Conservation (phyloP, 1,140 invertebrate species). For the Drosophila ficusphila region DNA sequence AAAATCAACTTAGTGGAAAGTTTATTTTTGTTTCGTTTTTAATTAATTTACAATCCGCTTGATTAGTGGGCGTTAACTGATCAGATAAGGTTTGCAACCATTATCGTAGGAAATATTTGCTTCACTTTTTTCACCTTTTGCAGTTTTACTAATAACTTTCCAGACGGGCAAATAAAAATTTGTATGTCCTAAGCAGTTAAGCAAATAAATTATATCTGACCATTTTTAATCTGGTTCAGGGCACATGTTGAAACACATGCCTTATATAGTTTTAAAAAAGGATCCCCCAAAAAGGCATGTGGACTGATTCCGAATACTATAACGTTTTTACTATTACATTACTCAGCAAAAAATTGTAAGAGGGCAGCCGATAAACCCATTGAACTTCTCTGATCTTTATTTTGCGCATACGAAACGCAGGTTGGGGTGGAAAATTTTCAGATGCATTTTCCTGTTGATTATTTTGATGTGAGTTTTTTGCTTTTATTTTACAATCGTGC, state of each 20-base stretch:
- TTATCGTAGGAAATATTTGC: background rate
- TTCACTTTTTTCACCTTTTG: background rate
- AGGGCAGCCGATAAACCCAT: slow-evolving; percentile 28
- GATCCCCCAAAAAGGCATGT: background rate
- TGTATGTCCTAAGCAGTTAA: background rate
- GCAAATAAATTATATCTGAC: background rate
- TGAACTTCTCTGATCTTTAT: slow-evolving; percentile 31
- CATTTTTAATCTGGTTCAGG: background rate
- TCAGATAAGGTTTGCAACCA: slow-evolving; percentile 16
- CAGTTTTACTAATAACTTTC: background rate
- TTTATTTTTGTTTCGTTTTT: slow-evolving; percentile 10
- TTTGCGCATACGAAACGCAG: slow-evolving; percentile 24
- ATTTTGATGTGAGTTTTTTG: slow-evolving; percentile 10
- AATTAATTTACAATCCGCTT: slow-evolving; percentile 16
- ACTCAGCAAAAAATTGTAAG: slow-evolving; percentile 8
- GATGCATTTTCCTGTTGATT: slow-evolving; percentile 38
- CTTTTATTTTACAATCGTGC: slow-evolving; percentile 32
- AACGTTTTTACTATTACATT: background rate
- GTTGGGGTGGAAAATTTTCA: slow-evolving; percentile 59
- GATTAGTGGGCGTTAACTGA: slow-evolving; percentile 20
- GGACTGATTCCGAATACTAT: slow-evolving; percentile 7
- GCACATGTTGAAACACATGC: background rate
- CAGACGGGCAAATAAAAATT: background rate
- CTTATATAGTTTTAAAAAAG: background rate
- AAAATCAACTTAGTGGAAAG: slow-evolving; percentile 15